phyloP scores from a whole-genome alignment of 2,113 vertebrate species.

The Heterotilapia buettikoferi region DNA sequence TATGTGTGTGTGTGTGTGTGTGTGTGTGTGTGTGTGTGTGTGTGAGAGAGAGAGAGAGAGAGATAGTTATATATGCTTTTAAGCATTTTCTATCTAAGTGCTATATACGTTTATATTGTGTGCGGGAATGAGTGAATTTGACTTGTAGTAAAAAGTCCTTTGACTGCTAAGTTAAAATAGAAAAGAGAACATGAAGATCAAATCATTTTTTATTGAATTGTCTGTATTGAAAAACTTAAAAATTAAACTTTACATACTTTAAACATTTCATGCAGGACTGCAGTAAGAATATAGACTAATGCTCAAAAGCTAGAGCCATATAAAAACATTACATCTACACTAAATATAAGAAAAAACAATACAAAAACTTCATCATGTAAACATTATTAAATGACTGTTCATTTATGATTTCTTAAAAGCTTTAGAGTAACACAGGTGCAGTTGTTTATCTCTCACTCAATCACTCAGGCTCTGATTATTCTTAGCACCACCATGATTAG shows the following conservation, averaged over 20 bases:
- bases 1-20: too few species aligned
- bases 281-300: not conserved
- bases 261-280: constrained; percentile 1
- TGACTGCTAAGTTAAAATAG: not conserved
- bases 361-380: constrained; percentile 44
- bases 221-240: not conserved
- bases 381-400: constrained; percentile 8
- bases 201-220: constrained; percentile 35
- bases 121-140: not conserved
- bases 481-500: not conserved
- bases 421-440: constrained; percentile 4
- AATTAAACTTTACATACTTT: not conserved
- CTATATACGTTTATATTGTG: not conserved
- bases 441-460: not conserved
- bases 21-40: too few species aligned
- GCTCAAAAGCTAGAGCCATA: not conserved
- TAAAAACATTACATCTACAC: constrained; percentile 42
- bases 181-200: not conserved
- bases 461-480: not conserved
- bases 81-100: too few species aligned
- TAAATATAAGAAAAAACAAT: constrained; percentile 22
- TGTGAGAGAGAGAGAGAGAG: too few species aligned
- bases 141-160: not conserved
- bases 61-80: too few species aligned
- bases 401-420: not conserved